A percentile compares a stretch with the other conserved stretches of the same genome.
Conservation (phyloP, 2,888 invertebrate species). For the Scaptomyza caliginosa region DNA sequence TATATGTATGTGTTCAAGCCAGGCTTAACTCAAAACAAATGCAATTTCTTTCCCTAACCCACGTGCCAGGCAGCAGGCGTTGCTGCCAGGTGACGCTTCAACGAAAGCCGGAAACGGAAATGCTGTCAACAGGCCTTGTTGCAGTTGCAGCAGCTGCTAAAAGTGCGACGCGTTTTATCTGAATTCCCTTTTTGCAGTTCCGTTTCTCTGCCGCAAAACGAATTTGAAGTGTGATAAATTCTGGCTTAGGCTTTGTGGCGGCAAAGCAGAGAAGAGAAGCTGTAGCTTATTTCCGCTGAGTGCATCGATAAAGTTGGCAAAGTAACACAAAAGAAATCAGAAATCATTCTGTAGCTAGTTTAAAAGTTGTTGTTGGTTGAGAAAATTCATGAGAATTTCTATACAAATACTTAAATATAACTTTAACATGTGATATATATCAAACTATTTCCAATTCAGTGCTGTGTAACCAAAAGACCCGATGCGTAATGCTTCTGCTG, state of each 20-base stretch:
- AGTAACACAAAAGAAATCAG: background rate
- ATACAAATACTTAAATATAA: too few relatives aligned
- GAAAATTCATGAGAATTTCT: too few relatives aligned
- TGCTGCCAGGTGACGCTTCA: slow-evolving; percentile 53
- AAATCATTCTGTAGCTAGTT: too few relatives aligned
- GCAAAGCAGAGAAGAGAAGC: background rate
- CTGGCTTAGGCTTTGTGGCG: slow-evolving; percentile 15
- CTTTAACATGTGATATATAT: too few relatives aligned
- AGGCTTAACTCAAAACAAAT: slow-evolving; percentile 53
- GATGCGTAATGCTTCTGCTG: slow-evolving; percentile 56
- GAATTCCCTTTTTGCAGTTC: slow-evolving; percentile 2
- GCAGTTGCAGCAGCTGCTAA: slow-evolving; percentile 19
- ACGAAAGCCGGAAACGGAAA: slow-evolving; percentile 56
- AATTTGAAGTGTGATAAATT: slow-evolving; percentile 33
- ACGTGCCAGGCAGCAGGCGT: slow-evolving; percentile 33
- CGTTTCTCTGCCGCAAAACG: background rate
- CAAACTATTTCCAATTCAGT: too few relatives aligned
- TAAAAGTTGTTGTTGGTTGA: too few relatives aligned
- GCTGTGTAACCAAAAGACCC: slow-evolving; percentile 40
- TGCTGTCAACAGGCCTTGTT: slow-evolving; percentile 50
- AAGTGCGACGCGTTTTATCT: slow-evolving; percentile 42
- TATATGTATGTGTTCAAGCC: slow-evolving; percentile 20
- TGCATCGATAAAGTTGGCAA: slow-evolving; percentile 28
- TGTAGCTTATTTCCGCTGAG: slow-evolving; percentile 18
- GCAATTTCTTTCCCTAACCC: slow-evolving; percentile 52